Conservation (phyloP, 2,888 invertebrate genomes). For the Hofmannophila pseudospretella region DNA sequence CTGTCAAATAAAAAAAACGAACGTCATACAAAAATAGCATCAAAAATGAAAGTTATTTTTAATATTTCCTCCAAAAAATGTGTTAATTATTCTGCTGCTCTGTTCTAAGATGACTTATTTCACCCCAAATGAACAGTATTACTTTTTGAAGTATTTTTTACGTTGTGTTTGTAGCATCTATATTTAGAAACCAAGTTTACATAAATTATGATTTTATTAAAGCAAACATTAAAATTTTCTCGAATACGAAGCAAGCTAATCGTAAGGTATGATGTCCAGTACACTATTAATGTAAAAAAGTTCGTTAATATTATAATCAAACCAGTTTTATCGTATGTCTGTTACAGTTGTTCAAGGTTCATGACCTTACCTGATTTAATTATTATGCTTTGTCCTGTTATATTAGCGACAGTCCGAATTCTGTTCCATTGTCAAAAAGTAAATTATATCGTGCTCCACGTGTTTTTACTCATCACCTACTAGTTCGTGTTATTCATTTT, state of each 20-base stretch:
- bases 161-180: slow-evolving; percentile 35
- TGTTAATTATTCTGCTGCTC: slow-evolving; percentile 27
- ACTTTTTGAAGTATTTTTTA: slow-evolving; percentile 32
- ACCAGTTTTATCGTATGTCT: slow-evolving; percentile 14
- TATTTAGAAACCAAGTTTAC: slow-evolving; percentile 40
- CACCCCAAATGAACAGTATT: slow-evolving; percentile 27
- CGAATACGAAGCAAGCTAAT: slow-evolving; percentile 56
- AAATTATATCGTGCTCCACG: not conserved
- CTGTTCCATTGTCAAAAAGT: not conserved
- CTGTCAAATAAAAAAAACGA: slow-evolving; percentile 14
- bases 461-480: not conserved
- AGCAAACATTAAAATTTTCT: slow-evolving; percentile 60
- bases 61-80: slow-evolving; percentile 45
- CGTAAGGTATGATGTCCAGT: slow-evolving; percentile 46
- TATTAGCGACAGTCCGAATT: slow-evolving; percentile 6
- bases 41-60: slow-evolving; percentile 72
- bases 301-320: too few species aligned
- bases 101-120: slow-evolving; percentile 38
- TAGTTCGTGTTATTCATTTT: not conserved
- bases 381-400: slow-evolving; percentile 32
- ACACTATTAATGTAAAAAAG: slow-evolving; percentile 5
- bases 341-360: slow-evolving; percentile 44
- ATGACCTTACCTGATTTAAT: slow-evolving; percentile 43
- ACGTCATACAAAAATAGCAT: slow-evolving; percentile 65
- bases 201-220: slow-evolving; percentile 70